Evolutionary conservation across 2,113 vertebrate species (phyloP).

Genomic region (Brachyhypopomus occidentalis): DNA sequence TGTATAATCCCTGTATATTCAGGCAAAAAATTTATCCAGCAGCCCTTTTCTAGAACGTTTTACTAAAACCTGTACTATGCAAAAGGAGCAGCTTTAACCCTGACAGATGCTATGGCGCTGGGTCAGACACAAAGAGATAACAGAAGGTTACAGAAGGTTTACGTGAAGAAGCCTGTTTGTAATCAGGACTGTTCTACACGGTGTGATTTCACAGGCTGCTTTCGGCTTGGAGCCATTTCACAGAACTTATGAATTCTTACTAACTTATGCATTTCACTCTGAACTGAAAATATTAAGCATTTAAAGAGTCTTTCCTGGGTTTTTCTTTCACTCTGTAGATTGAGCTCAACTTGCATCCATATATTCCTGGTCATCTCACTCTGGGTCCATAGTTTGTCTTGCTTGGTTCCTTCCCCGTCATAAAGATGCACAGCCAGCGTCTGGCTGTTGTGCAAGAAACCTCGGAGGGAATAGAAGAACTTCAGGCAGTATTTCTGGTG

Average conservation of each 20-base stretch:
- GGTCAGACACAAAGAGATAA: conserved; percentile 8
- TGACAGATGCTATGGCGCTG: conserved; percentile 18
- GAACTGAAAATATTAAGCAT: too few species aligned
- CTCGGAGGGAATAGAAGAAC: conserved; percentile 88
- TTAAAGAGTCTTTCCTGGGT: conserved; percentile 76
- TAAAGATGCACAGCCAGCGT: conserved; percentile 85
- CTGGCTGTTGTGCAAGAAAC: conserved; percentile 86
- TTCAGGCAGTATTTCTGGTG: conserved; percentile 89
- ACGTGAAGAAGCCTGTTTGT: background rate
- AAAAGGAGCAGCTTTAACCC: conserved; percentile 23
- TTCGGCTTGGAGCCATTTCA: background rate
- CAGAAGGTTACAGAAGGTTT: background rate
- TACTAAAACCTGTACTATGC: background rate
- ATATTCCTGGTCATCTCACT: conserved; percentile 82
- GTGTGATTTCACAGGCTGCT: background rate
- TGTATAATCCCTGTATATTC: background rate
- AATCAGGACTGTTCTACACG: background rate
- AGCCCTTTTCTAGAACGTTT: too few species aligned
- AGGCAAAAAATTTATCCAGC: background rate
- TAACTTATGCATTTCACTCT: too few species aligned
- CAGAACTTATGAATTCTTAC: background rate
- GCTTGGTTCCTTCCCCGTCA: conserved; percentile 75
- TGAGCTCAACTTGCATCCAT: conserved; percentile 86
- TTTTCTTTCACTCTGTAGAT: conserved; percentile 83
- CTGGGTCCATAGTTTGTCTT: conserved; percentile 90